Evolutionary conservation across 1,140 invertebrate species (phyloP), one percentile per base, ranked within the genome.

Genomic region (Bombyx mandarina): DNA sequence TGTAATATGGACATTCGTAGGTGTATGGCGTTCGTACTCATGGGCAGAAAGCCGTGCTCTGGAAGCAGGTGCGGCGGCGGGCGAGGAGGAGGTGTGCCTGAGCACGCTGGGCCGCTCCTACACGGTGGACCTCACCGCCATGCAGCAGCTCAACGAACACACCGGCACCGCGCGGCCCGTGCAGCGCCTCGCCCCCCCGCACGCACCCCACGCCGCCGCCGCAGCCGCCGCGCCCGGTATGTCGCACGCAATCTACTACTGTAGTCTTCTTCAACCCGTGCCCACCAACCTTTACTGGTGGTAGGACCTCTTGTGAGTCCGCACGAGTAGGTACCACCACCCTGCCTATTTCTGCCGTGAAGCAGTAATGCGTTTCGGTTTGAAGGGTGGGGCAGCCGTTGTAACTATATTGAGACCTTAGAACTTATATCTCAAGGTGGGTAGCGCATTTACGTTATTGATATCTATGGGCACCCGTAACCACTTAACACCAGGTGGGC

Each of bases 71-170:
- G 96, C 97, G 87, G 92, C 95, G 76, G 94, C 94, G 75, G 96
- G 95, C 45, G 97, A 98, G 82, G 97, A 98, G 87, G 97, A 99
- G 88, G 95, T 98, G 60, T 97, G 94, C 75, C 89, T 99, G 51
- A 95, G 94, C 45, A 96, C 96, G 10, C 91, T 97, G 78, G 96
- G 96, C 59, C 91, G 96, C 70, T 97, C 96, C 8, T 99, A 99
- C 82, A 97, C 96, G 1, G 93, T 99, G 63, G 97, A 99, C 89
- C 96, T 99, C 72, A 94, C 97, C 86, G 94, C 96, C 66, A 97
- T 99, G 96, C 97, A 98, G 86, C 97, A 99, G 91, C 97, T 99
- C 63, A 99, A 99, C 85, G 97, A 99, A 88, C 97, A 98, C 82
- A 97, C 97, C 6, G 97, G 97, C 57, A 98, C 96, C 51, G 94